Conservation (phyloP, 2,797 vertebrate genomes). For the Hephaestus fuliginosus region DNA sequence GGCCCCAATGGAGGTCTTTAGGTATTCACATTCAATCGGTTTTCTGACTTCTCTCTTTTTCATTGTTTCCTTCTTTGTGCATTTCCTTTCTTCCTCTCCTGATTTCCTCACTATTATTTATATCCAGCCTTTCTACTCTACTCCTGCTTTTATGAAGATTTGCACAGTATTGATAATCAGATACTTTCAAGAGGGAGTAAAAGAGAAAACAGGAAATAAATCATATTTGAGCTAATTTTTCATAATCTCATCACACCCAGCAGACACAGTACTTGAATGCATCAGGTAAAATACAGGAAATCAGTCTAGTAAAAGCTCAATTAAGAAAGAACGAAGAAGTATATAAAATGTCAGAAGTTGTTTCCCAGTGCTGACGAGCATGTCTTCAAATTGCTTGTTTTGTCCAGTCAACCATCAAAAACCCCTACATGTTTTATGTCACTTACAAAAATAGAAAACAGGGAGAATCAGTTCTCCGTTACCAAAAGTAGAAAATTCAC, state of each 20-base stretch:
- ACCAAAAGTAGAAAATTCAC: too few relatives aligned
- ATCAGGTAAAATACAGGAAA: not conserved
- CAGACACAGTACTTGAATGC: not conserved
- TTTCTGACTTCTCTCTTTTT: not conserved
- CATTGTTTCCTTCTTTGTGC: not conserved
- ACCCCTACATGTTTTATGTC: too few relatives aligned
- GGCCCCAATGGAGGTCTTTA: constrained; percentile 96
- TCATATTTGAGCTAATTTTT: not conserved
- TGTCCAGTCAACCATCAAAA: too few relatives aligned
- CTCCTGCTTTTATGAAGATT: not conserved
- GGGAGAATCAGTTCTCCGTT: too few relatives aligned
- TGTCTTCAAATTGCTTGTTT: too few relatives aligned
- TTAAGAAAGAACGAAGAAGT: too few relatives aligned
- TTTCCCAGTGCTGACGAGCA: too few relatives aligned
- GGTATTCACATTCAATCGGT: constrained; percentile 81
- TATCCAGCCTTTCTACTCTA: not conserved
- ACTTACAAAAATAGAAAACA: too few relatives aligned
- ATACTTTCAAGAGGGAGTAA: too few relatives aligned
- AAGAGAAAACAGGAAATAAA: not conserved
- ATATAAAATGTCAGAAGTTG: too few relatives aligned
- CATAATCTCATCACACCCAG: not conserved
- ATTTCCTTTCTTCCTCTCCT: not conserved
- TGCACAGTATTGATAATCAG: too few relatives aligned
- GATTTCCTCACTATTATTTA: not conserved
- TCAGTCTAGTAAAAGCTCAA: not conserved